phyloP scores from a whole-genome alignment of 2,113 vertebrate species.

The Echinops telfairi region DNA sequence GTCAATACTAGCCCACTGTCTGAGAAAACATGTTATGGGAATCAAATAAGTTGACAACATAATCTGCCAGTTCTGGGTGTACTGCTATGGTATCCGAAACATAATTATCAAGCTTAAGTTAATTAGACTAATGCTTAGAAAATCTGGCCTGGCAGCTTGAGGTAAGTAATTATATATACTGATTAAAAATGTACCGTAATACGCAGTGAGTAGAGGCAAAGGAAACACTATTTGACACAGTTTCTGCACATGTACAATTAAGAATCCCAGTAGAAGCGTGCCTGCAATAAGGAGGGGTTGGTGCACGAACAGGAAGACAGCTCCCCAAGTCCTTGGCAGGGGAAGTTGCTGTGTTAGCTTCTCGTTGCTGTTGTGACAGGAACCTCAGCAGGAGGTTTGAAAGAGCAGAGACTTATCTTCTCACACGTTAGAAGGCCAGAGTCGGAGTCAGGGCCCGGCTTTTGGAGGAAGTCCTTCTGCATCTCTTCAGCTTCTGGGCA shows the following conservation, averaged over 20 bases:
- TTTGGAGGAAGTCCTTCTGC: neutral
- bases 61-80: constrained; percentile 80
- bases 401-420: neutral
- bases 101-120: constrained; percentile 90
- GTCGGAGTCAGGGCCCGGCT: neutral
- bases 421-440: neutral
- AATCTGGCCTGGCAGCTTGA: constrained; percentile 90
- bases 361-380: neutral
- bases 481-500: neutral
- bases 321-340: neutral
- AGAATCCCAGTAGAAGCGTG: constrained; percentile 79
- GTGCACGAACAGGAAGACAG: constrained; percentile 65
- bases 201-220: constrained; percentile 81
- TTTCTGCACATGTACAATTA: constrained; percentile 74
- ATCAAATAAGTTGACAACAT: constrained; percentile 81
- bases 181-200: constrained; percentile 87
- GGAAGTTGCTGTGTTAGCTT: neutral
- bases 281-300: constrained; percentile 72
- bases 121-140: constrained; percentile 92
- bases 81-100: constrained; percentile 85
- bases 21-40: constrained; percentile 78
- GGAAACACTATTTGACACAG: constrained; percentile 81
- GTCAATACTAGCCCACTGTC: constrained; percentile 65
- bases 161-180: constrained; percentile 90
- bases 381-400: neutral